Base-by-base conservation (phyloP, 1,140 invertebrate species). In the Brachionus asplanchnoidis region DNA sequence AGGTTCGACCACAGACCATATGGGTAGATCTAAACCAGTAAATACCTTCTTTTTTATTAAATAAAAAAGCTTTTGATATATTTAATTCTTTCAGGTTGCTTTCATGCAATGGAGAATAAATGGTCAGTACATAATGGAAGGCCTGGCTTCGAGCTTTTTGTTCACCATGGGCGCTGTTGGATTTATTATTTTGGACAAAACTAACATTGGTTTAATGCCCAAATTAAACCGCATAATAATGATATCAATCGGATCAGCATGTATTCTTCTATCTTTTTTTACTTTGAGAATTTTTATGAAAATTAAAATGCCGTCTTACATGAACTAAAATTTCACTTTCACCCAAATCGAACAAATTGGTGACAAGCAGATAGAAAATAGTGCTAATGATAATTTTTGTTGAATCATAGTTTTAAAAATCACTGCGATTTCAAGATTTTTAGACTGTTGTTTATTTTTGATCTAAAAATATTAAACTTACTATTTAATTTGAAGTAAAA, bases 91-190 rank as follows among this genome's bases (percentile, higher is more conserved):
- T 20, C 3, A 94, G 94, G 94, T 98, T 12, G 97, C 97, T 2
- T 98, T 99, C 88, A 97, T 99, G 96, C 96, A 96, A 0, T 97
- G 98, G 89, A 91, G 97, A 87, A 96, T 99, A 0, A 99, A 99
- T 91, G 97, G 96, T 0, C 97, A 99, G 89, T 99, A 98, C 88
- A 99, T 99, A 50, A 97, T 99, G 95, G 97, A 99, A 92, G 97
- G 97, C 1, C 90, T 99, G 83, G 97, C 97, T 12, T 95, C 96
- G 28, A 97, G 95, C 90, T 98, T 99, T 88, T 91, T 99, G 5
- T 99, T 99, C 89, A 96, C 95, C 0, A 91, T 98, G 56, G 97
- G 97, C 68, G 96, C 96, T 2, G 90, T 99, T 36, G 97, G 97
- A 4, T 98, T 99, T 90, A 95, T 99, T 9, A 94, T 99, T 85